Conservation (phyloP, 2,113 vertebrate genomes). For the Phoxinus phoxinus region DNA sequence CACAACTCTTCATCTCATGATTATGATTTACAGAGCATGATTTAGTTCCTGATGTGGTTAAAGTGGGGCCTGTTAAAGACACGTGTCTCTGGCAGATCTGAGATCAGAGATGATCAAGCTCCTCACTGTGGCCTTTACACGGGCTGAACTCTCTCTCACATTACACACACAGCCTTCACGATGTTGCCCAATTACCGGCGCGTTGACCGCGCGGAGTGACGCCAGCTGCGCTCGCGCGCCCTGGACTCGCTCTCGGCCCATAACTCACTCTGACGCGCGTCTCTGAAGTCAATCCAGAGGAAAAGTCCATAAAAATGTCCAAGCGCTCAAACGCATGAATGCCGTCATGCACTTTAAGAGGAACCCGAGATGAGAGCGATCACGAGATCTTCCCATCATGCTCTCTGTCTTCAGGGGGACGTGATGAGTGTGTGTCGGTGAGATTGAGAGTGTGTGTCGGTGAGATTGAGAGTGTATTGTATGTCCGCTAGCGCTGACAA, state of each 20-base stretch:
- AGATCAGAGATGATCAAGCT: background rate
- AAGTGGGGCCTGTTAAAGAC: too few species aligned
- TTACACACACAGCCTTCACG: slow-evolving; percentile 7
- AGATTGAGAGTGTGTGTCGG: too few species aligned
- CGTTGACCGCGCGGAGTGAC: background rate
- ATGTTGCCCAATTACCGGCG: slow-evolving; percentile 12
- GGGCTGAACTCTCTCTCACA: background rate
- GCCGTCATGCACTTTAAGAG: background rate
- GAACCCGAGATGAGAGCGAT: background rate
- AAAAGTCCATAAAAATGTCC: slow-evolving; percentile 13
- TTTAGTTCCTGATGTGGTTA: too few species aligned
- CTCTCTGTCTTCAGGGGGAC: background rate
- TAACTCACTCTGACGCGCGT: slow-evolving; percentile 2
- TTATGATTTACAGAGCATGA: too few species aligned
- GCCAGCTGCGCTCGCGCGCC: slow-evolving; percentile 17
- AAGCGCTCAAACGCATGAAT: background rate
- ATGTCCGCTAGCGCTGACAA: too few species aligned
- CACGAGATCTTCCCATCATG: background rate
- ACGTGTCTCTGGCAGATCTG: background rate
- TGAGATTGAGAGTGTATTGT: too few species aligned
- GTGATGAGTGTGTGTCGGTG: too few species aligned
- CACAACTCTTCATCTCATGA: too few species aligned
- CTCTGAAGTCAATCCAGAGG: slow-evolving; percentile 19
- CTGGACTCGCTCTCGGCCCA: background rate
- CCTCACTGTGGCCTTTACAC: slow-evolving; percentile 2